Base-by-base conservation (phyloP, 2,888 invertebrate genomes). In the Thymelicus sylvestris region DNA sequence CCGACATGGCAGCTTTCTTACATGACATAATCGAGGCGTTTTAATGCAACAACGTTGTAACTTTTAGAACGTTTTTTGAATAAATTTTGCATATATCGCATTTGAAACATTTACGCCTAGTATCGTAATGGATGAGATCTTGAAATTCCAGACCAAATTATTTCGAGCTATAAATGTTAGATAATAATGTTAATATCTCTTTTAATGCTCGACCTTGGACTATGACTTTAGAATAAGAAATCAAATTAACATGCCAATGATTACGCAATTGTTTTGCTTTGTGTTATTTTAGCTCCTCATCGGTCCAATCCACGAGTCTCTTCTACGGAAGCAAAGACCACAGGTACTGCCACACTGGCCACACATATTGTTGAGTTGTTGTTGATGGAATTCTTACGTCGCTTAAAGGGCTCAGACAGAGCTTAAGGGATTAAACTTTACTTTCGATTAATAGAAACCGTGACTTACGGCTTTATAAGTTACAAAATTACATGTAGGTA, bases 41-140 rank as follows among this genome's bases (percentile, higher is more conserved):
- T 48, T 78, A 72, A 73, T 73, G 71, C 69, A 71, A 73, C 52
- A 66, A 72, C 81, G 76, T 79, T 79, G 79, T 82, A 83, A 84
- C 74, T 50, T 61, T 67, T 65, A 74, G 73, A 71, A 68, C 75
- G 66, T 73, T 60, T 73, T 75, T 74, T 74, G 74, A 77, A 81
- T 79, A 75, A 78, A 82, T 79, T 74, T 74, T 73, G 74, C 72
- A 73, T 75, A 78, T 75, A 77, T 79, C 73, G 66, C 68, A 50
- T 41, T 52, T 72, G 38, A 69, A 60, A 64, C 61, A 74, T 75
- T 78, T 66, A 72, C 66, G 73, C 47, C 55, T n/a, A n/a, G n/a
- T 73, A 74, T 80, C 76, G 77, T 77, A 74, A 57, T 81, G 66
- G 63, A 55, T 66, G 66, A 31, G 39, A 55, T 38, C 59, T 70